Base-by-base conservation (phyloP, 1,140 invertebrate genomes). In the Caligus rogercresseyi region DNA sequence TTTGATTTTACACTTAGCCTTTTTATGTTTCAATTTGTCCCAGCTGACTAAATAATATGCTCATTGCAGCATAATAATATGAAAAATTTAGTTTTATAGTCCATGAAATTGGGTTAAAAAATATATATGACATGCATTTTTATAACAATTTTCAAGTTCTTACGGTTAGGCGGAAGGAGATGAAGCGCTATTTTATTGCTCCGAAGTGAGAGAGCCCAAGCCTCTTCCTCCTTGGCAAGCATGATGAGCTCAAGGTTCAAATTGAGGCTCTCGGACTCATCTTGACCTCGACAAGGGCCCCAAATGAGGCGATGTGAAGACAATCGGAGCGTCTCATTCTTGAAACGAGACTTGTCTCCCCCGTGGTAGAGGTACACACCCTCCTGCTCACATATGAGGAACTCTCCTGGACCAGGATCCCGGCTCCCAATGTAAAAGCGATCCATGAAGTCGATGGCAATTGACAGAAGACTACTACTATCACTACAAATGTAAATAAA, bases 241-340 rank as follows among this genome's bases (percentile, higher is more conserved):
- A 60, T 25, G 11, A 60, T 43, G 24, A 25, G 21, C 3, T 16
- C 18, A 14, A 60, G 25, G 4, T 20, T n/a, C n/a, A 60, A 25
- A 4, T 14, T n/a, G 1, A 60, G 16, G 16, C 51, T 18, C 16
- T 20, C 23, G 13, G 14, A 15, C 16, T 19, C 21, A 23, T 23
- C 14, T 1, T n/a, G 1, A 23, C n/a, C n/a, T 7, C 25, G 21
- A n/a, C n/a, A n/a, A n/a, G n/a, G n/a, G 3, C 18, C 16, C 57
- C 57, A 60, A 2, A 60, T 26, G 20, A 60, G 3, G 20, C 57
- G 57, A 60, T 60, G 57, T 31, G 57, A 60, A 3, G 57, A 31
- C 3, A 60, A 3, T 2, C 18, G 14, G 1, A 43, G 15, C 2
- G n/a, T 25, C 16, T 26, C 57, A 25, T 53, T 60, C 24, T 25